Conservation (phyloP, 1,140 invertebrate genomes). For the Apolygus lucorum region DNA sequence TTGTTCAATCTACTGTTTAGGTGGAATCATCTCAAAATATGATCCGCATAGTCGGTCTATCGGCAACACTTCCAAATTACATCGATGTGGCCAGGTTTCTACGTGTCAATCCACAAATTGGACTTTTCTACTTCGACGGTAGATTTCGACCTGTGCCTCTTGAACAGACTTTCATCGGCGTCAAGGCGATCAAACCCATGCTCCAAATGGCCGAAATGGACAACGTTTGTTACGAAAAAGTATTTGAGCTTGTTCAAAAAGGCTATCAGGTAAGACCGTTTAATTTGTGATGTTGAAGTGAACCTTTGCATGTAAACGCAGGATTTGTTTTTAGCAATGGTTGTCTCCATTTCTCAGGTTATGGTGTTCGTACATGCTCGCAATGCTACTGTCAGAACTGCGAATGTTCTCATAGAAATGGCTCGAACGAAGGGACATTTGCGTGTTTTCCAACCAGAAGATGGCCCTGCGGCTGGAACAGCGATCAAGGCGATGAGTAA, state of each 20-base stretch:
- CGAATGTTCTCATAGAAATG: conserved; percentile 64
- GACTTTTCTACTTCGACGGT: conserved; percentile 95
- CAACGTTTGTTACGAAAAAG: conserved; percentile 87
- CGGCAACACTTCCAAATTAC: conserved; percentile 97
- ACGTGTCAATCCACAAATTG: conserved; percentile 83
- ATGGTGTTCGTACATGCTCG: conserved; percentile 99
- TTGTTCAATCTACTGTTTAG: conserved; percentile 36
- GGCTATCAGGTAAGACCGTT: conserved; percentile 88
- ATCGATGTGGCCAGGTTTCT: conserved; percentile 92
- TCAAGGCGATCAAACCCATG: conserved; percentile 68
- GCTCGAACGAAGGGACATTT: conserved; percentile 63
- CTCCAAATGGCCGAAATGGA: conserved; percentile 84
- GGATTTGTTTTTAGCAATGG: too few relatives aligned
- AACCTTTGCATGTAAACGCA: too few relatives aligned
- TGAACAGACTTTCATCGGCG: conserved; percentile 83
- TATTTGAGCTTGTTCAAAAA: conserved; percentile 71
- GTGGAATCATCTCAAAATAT: conserved; percentile 92
- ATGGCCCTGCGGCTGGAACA: conserved; percentile 45
- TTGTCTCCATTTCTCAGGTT: conserved; percentile 48
- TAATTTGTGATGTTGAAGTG: too few relatives aligned
- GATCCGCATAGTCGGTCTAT: conserved; percentile 96
- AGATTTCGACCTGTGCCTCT: conserved; percentile 93
- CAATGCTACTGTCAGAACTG: conserved; percentile 87
- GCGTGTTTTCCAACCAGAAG: conserved; percentile 57
- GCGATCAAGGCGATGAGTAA: conserved; percentile 56